These are phyloP conservation scores for Conus ventricosus DNA, from an alignment of 1,140 invertebrate genomes.

Conservation along the genomic window DNA sequence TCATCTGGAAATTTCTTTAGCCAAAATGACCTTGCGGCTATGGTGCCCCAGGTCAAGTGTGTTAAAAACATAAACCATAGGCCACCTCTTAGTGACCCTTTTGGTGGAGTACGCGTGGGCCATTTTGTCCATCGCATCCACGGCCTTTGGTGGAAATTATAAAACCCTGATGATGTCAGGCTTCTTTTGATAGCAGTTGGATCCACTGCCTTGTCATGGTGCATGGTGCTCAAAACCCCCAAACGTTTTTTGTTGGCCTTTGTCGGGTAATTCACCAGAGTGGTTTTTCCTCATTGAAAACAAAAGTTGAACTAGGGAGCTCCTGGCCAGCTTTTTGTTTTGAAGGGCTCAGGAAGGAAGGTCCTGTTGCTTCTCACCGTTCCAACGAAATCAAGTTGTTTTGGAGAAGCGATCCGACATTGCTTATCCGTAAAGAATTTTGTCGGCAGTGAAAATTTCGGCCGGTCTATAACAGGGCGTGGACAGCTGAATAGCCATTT, in stretches of 20 bases:
- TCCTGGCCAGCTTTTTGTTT: neutral
- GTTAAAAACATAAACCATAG: conserved; percentile 53
- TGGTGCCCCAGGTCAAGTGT: conserved; percentile 46
- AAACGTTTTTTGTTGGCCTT: conserved; percentile 68
- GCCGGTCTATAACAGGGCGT: conserved; percentile 29
- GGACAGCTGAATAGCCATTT: conserved; percentile 28
- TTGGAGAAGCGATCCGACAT: conserved; percentile 15
- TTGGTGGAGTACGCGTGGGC: conserved; percentile 36
- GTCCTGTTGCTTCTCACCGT: conserved; percentile 15
- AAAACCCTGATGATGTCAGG: conserved; percentile 73
- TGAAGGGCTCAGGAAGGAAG: conserved; percentile 33
- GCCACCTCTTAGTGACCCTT: conserved; percentile 49
- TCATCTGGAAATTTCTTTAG: neutral
- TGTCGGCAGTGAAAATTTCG: conserved; percentile 45
- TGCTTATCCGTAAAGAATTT: conserved; percentile 40
- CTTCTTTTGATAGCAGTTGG: conserved; percentile 52
- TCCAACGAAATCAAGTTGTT: conserved; percentile 24
- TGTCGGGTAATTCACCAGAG: conserved; percentile 61
- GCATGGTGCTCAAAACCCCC: conserved; percentile 68
- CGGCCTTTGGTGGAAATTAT: conserved; percentile 75
- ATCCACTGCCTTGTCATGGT: conserved; percentile 47
- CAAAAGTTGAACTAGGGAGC: conserved; percentile 25
- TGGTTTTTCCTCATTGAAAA: conserved; percentile 54
- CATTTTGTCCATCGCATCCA: conserved; percentile 70
- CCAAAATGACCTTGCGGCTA: conserved; percentile 37